phyloP scores from a whole-genome alignment of 2,797 vertebrate genomes.

The Poeciliopsis turneri region DNA sequence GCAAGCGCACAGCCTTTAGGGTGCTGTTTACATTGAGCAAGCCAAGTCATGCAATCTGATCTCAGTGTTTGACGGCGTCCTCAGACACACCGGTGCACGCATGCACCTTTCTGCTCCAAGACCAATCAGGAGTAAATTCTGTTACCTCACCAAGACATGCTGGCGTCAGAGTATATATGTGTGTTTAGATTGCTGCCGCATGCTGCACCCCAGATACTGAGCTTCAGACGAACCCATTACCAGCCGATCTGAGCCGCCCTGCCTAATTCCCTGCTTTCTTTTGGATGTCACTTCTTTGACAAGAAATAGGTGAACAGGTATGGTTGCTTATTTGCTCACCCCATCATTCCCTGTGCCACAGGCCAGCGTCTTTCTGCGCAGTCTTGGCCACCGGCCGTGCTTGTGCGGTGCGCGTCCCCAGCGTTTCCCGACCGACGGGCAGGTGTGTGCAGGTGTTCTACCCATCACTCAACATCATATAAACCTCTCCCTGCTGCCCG shows the following conservation, averaged over 20 bases:
- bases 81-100: slow-evolving; percentile 32
- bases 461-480: slow-evolving; percentile 74
- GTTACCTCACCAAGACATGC: slow-evolving; percentile 81
- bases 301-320: slow-evolving; percentile 42
- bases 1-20: slow-evolving; percentile 31
- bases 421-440: slow-evolving; percentile 61
- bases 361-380: slow-evolving; percentile 7
- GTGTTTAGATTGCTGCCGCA: slow-evolving; percentile 68
- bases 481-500: slow-evolving; percentile 44
- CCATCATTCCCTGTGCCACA: neutral
- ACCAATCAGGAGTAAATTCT: slow-evolving; percentile 73
- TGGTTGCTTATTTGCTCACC: slow-evolving; percentile 38
- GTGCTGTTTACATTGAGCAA: slow-evolving; percentile 74
- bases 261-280: slow-evolving; percentile 22
- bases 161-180: slow-evolving; percentile 71
- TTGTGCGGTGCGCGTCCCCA: slow-evolving; percentile 35
- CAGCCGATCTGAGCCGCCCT: neutral
- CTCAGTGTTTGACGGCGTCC: slow-evolving; percentile 48
- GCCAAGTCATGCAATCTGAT: slow-evolving; percentile 76
- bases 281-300: slow-evolving; percentile 6
- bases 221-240: slow-evolving; percentile 33
- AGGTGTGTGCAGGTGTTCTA: slow-evolving; percentile 82
- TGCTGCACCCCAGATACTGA: slow-evolving; percentile 48
- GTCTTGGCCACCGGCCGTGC: neutral
- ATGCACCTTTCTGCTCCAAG: slow-evolving; percentile 65